Base-by-base conservation (phyloP, 1,140 invertebrate genomes). In the Papilio machaon region DNA sequence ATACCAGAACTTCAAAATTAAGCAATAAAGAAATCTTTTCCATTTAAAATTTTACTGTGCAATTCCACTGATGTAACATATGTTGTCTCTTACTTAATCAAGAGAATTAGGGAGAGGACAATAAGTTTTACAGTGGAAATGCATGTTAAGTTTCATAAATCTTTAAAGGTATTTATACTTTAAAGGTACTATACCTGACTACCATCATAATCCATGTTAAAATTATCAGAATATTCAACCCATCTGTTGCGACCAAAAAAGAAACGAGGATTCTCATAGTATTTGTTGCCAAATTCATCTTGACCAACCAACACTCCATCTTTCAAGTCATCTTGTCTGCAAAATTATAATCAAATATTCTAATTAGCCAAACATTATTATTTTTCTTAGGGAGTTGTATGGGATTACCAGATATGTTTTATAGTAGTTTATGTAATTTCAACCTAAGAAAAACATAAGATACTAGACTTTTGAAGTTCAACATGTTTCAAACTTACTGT, bases 241-340 rank as follows among this genome's bases (percentile, higher is more conserved):
- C 99, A 99, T 85, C 99, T 96, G 95, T 99, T 99, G 79, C 98
- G 96, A 19, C 98, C 97, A 91, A 97, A 97, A 94, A 99, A 99
- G 91, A 98, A 98, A 64, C 95, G 95, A 43, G 97, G 97, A 90
- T 99, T 99, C 95, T 99, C 97, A 93, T 96, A 99, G 93, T 99
- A 99, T 92, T 97, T 98, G 94, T 99, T 99, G 49, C 99, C 99
- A 94, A 97, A 99, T 91, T 98, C 97, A 92, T 99, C 99, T 81
- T 96, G 96, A n/a, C 99, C 99, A n/a, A 99, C 96, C 0, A 98
- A 90, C 0, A 94, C 96, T 35, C 99, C 99, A 64, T 96, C 95
- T 95, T 99, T 99, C 30, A 99, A 88, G 1, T 97, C 97, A 95
- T 99, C 99, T 86, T 96, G 96, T 90, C 98, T 98, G 88, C 23